Percentiles rank a stretch among this genome's conserved stretches.
These are phyloP conservation scores for Pollenia amentaria DNA, from an alignment of 2,888 invertebrate species.

Conservation along the genomic window DNA sequence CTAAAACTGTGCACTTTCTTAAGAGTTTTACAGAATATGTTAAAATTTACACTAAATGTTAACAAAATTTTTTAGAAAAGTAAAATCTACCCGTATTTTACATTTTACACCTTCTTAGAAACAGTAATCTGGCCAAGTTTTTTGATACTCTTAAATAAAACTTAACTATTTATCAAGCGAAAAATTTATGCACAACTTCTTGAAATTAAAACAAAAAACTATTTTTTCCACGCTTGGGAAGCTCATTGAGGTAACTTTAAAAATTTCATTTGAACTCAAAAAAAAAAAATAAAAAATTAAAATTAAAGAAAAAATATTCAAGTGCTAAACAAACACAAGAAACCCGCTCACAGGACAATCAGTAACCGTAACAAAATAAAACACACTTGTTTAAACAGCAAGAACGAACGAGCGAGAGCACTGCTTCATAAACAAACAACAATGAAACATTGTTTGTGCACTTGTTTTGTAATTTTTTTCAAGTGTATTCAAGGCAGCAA, in stretches of 20 bases:
- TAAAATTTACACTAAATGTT: too few species aligned
- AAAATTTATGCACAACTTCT: constrained; percentile 14
- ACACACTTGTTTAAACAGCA: constrained; percentile 50
- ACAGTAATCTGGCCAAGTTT: too few species aligned
- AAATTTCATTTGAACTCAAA: neutral
- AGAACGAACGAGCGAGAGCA: neutral
- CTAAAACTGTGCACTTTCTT: too few species aligned
- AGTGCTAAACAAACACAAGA: constrained; percentile 42
- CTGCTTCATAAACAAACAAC: neutral
- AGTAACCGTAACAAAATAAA: constrained; percentile 51
- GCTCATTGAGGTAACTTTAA: neutral
- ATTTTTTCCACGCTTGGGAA: constrained; percentile 29
- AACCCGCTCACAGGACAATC: constrained; percentile 48
- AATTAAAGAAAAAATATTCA: constrained; percentile 22
- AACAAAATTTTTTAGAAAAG: too few species aligned
- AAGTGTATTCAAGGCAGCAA: constrained; percentile 42
- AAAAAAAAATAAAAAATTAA: too few species aligned
- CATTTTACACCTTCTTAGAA: too few species aligned
- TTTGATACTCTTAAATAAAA: too few species aligned
- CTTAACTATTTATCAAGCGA: neutral
- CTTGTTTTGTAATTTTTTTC: constrained; percentile 46
- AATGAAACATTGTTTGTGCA: constrained; percentile 17
- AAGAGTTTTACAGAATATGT: too few species aligned
- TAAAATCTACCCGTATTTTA: too few species aligned
- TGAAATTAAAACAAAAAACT: constrained; percentile 1